Evolutionary conservation across 2,797 vertebrate genomes (phyloP), one percentile per base, ranked within the genome.

Genomic region (Microchirus variegatus): DNA sequence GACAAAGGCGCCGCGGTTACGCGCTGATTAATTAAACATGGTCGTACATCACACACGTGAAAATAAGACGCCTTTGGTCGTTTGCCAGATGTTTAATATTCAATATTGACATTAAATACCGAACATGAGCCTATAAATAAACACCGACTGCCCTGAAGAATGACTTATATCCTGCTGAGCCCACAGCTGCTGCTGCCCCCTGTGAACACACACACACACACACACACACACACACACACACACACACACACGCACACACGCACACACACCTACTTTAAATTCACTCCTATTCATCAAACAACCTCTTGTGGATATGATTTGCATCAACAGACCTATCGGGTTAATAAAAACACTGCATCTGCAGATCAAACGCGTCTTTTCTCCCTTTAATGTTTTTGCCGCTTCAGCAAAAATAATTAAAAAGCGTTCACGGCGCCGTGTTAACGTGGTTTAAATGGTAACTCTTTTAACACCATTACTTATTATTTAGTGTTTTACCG

Each of bases 41-140:
- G 31, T 5, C 31, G 8, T 31, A 8, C 4, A 31, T 31, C 4
- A 58, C 7, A 13, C 12, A 22, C 10, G 14, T 26, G 5, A 47
- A 43, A 38, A n/a, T n/a, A n/a, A 42, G 13, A 19, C 53, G 22
- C 5, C n/a, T 45, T 43, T 57, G 14, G 49, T 45, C 1, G 6
- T 38, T 49, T 53, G 5, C 10, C 13, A 18, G 17, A 12, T 10
- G 31, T 11, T 63, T 19, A 40, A 53, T 47, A 66, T 40, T 19
- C 3, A 22, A 3, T 4, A 62, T 8, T 37, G 37, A 62, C 37
- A 14, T 38, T 22, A n/a, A 13, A 37, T 7, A 5, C 13, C 7
- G 31, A 31, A 40, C 17, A 42, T n/a, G 7, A 10, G 3, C 1
- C 41, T 60, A 47, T 52, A 55, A 59, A 80, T 73, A 63, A 73